These are phyloP conservation scores for Paramormyrops kingsleyae DNA, from an alignment of 2,113 vertebrate species.

Conservation along the genomic window DNA sequence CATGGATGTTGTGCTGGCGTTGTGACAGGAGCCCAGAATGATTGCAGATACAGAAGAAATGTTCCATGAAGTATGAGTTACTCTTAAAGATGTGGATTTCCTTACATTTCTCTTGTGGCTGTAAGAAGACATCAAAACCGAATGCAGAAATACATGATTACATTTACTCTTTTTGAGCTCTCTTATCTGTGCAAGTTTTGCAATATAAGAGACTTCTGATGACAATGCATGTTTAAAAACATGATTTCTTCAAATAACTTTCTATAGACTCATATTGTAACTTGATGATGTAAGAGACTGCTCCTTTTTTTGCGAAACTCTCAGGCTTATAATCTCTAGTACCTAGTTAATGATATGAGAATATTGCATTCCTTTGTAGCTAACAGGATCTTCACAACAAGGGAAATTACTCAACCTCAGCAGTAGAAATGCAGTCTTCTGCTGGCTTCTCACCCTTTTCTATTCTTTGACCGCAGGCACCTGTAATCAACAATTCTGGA, in stretches of 20 bases:
- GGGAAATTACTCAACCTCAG: not conserved
- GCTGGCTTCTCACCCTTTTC: not conserved
- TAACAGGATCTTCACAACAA: not conserved
- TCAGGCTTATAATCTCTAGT: not conserved
- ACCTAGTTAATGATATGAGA: not conserved
- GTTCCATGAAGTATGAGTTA: not conserved
- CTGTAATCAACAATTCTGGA: not conserved
- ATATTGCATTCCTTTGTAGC: not conserved
- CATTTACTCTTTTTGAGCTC: not conserved
- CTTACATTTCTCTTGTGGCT: not conserved
- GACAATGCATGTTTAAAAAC: not conserved
- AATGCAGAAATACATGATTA: not conserved
- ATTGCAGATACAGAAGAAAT: not conserved
- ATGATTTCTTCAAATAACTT: not conserved
- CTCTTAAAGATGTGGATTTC: not conserved
- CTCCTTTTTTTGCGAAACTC: not conserved
- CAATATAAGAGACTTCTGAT: not conserved
- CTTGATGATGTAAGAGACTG: not conserved
- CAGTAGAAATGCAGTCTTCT: not conserved
- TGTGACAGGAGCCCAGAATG: not conserved
- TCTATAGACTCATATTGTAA: not conserved
- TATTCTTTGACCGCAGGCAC: not conserved
- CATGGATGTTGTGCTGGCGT: not conserved
- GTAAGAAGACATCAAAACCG: not conserved
- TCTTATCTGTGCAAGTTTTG: not conserved